A percentile compares a stretch with the other conserved stretches of the same genome.
Evolutionary conservation across 1,140 invertebrate genomes (phyloP).

Genomic region (Drusus annulatus): DNA sequence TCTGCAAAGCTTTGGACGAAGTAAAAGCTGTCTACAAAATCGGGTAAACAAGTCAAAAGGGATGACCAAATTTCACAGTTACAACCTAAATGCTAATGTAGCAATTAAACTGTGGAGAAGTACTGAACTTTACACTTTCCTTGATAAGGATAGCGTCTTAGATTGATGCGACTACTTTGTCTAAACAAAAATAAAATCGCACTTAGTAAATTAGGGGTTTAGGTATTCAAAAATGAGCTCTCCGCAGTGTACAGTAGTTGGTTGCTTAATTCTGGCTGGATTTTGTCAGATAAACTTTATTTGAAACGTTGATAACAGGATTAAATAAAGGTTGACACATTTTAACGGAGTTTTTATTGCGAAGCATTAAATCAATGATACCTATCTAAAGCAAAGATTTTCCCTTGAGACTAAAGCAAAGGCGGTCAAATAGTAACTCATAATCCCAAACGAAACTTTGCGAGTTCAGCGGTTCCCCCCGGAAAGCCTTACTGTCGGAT

Average conservation of each 20-base stretch:
- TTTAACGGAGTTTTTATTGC: too few relatives aligned
- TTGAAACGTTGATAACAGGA: too few relatives aligned
- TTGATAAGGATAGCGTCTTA: background rate
- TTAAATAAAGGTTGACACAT: too few relatives aligned
- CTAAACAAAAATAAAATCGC: constrained; percentile 35
- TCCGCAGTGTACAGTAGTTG: background rate
- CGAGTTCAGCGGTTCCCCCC: too few relatives aligned
- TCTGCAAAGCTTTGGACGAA: background rate
- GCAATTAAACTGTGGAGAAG: background rate
- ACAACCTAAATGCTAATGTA: too few relatives aligned
- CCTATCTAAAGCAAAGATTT: too few relatives aligned
- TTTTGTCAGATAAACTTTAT: background rate
- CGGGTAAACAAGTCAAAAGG: background rate
- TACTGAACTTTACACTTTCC: background rate
- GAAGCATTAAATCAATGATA: too few relatives aligned
- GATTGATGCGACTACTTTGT: constrained; percentile 9
- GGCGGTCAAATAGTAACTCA: too few relatives aligned
- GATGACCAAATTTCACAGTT: background rate
- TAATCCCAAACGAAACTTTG: too few relatives aligned
- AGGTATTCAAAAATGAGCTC: constrained; percentile 13
- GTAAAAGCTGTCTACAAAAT: background rate
- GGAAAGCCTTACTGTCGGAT: too few relatives aligned
- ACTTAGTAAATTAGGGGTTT: constrained; percentile 30
- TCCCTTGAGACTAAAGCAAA: too few relatives aligned
- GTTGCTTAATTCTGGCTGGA: background rate